A percentile compares a stretch with the other conserved stretches of the same genome.
Evolutionary conservation across 1,140 invertebrate genomes (phyloP).

Genomic region (Achroia grisella): DNA sequence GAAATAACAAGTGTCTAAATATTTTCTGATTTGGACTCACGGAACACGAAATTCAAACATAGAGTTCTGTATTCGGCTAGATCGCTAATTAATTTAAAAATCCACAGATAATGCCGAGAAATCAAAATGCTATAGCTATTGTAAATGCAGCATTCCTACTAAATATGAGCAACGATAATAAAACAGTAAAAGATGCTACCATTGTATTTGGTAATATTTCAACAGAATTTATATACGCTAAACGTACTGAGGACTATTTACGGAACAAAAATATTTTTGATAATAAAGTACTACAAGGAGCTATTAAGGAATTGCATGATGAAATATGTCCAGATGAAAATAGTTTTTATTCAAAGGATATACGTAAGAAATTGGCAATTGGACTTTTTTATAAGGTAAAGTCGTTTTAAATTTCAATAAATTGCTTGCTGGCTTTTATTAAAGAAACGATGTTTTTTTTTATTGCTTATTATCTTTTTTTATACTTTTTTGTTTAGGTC

Average conservation of each 20-base stretch:
- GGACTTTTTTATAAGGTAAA: slow-evolving; percentile 85
- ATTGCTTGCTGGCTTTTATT: no score
- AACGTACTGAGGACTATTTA: slow-evolving; percentile 79
- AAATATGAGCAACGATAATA: slow-evolving; percentile 68
- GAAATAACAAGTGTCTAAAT: no score
- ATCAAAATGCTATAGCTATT: slow-evolving; percentile 87
- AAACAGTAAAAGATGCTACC: slow-evolving; percentile 35
- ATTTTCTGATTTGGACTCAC: no score
- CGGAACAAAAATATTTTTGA: slow-evolving; percentile 65
- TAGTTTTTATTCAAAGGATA: slow-evolving; percentile 39
- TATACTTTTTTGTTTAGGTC: no score
- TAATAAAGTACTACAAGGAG: slow-evolving; percentile 68
- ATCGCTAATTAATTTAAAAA: background rate
- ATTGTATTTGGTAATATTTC: slow-evolving; percentile 82
- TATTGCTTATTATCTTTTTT: no score
- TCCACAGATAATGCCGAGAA: slow-evolving; percentile 82
- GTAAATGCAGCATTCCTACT: slow-evolving; percentile 87
- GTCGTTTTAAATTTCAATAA: no score
- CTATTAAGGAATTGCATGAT: slow-evolving; percentile 73
- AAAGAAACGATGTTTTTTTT: no score
- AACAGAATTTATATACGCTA: slow-evolving; percentile 81
- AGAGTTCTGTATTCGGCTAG: no score
- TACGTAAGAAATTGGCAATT: slow-evolving; percentile 78
- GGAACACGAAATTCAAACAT: no score
- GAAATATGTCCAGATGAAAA: slow-evolving; percentile 78